These are phyloP conservation scores for Troides helena DNA, from an alignment of 2,888 invertebrate species.

Conservation along the genomic window DNA sequence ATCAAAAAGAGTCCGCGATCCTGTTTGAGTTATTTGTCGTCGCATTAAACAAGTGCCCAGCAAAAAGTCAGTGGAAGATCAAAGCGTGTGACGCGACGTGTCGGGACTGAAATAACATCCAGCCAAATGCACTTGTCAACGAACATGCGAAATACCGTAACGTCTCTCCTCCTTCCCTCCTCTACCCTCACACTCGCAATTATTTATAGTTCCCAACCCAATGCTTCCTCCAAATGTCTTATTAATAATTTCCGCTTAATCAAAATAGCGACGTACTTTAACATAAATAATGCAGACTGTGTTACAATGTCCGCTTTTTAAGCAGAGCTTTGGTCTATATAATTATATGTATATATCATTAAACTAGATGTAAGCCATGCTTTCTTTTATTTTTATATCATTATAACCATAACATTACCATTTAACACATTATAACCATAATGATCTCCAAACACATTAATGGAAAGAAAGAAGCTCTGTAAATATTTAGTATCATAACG, in stretches of 20 bases:
- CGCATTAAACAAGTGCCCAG: constrained; percentile 72
- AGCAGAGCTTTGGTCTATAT: no score
- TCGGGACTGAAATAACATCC: constrained; percentile 68
- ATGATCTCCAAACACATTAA: constrained; percentile 17
- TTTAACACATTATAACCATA: constrained; percentile 1
- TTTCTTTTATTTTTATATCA: constrained; percentile 16
- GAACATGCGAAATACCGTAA: constrained; percentile 37
- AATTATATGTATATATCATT: constrained; percentile 1
- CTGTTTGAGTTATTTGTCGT: constrained; percentile 78
- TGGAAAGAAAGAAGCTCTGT: constrained; percentile 8
- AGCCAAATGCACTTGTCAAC: constrained; percentile 53
- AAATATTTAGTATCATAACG: not conserved
- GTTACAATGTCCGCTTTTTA: no score
- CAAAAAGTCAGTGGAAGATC: constrained; percentile 74
- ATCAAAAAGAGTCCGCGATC: constrained; percentile 65
- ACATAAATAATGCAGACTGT: not conserved
- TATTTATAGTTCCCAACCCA: constrained; percentile 38
- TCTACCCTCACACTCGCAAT: constrained; percentile 33
- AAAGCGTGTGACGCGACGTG: constrained; percentile 66
- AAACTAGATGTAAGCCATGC: constrained; percentile 4
- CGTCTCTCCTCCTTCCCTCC: constrained; percentile 22
- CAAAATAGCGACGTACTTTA: constrained; percentile 29
- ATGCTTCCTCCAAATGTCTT: constrained; percentile 30
- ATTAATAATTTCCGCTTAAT: constrained; percentile 28
- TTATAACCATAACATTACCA: constrained; percentile 4